Evolutionary conservation across 2,888 invertebrate species (phyloP).

Genomic region (Sesia apiformis): DNA sequence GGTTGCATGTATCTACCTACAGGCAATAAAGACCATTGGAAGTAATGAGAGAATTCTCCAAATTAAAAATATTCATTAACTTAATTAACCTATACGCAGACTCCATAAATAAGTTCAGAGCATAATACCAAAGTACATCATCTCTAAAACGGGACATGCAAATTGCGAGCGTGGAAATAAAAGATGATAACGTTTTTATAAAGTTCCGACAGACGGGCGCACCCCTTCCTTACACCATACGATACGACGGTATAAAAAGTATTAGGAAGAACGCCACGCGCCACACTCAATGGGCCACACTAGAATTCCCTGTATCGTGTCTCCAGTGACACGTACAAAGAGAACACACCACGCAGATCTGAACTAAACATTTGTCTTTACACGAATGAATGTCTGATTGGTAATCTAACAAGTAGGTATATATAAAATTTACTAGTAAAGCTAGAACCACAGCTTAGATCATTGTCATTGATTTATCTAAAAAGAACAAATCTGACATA

Average conservation of each 20-base stretch:
- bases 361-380: too few species aligned
- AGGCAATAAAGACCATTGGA: not conserved
- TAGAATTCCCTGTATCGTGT: too few species aligned
- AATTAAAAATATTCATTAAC: slow-evolving; percentile 8
- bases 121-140: slow-evolving; percentile 64
- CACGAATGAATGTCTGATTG: too few species aligned
- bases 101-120: slow-evolving; percentile 55
- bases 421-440: too few species aligned
- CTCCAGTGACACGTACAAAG: too few species aligned
- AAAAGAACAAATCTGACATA: too few species aligned
- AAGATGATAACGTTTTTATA: slow-evolving; percentile 66
- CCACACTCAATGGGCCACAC: not conserved
- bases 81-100: slow-evolving; percentile 41
- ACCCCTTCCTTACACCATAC: slow-evolving; percentile 23
- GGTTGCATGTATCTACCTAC: too few species aligned
- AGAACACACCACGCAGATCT: too few species aligned
- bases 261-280: too few species aligned
- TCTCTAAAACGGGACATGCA: slow-evolving; percentile 67
- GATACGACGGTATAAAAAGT: slow-evolving; percentile 2
- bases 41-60: not conserved
- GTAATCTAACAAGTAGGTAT: too few species aligned
- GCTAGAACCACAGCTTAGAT: too few species aligned
- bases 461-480: too few species aligned
- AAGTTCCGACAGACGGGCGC: slow-evolving; percentile 48
- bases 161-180: slow-evolving; percentile 64